A percentile compares a stretch with the other conserved stretches of the same genome.
These are phyloP conservation scores for Megathymus violae DNA, from an alignment of 1,140 invertebrate genomes.

Conservation along the genomic window DNA sequence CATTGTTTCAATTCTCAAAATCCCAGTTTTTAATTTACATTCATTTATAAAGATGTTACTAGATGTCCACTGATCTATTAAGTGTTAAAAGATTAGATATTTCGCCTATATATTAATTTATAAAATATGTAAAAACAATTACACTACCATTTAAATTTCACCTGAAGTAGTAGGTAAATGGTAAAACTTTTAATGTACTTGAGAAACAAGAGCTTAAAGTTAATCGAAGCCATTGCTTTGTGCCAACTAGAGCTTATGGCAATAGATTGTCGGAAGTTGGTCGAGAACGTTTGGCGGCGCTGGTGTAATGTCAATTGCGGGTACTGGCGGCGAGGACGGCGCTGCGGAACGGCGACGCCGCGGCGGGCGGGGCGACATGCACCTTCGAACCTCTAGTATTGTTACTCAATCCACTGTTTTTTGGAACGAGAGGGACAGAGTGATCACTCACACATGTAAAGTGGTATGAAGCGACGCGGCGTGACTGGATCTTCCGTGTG, in stretches of 20 bases:
- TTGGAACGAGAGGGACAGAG: slow-evolving; percentile 46
- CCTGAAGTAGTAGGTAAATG: neutral
- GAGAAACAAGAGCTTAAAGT: slow-evolving; percentile 4
- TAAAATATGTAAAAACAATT: no score
- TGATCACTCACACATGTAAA: slow-evolving; percentile 33
- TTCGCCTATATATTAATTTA: no score
- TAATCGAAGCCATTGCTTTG: neutral
- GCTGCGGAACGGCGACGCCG: slow-evolving; percentile 49
- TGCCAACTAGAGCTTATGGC: slow-evolving; percentile 3
- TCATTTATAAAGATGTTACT: no score
- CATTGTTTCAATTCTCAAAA: no score
- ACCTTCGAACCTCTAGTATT: slow-evolving; percentile 45
- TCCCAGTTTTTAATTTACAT: no score
- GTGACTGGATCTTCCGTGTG: slow-evolving; percentile 34
- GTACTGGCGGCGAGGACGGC: slow-evolving; percentile 44
- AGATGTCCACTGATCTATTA: no score
- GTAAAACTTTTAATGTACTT: neutral
- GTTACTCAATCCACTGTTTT: slow-evolving; percentile 45
- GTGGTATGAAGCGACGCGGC: slow-evolving; percentile 6
- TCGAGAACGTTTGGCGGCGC: slow-evolving; percentile 46
- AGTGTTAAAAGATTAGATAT: no score
- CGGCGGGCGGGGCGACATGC: slow-evolving; percentile 47
- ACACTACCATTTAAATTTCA: neutral
- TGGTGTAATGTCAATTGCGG: slow-evolving; percentile 63
- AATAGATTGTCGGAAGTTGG: slow-evolving; percentile 20